Percentiles rank a stretch among this genome's conserved stretches.
Evolutionary conservation across 2,797 vertebrate species (phyloP).

Genomic region (Hemitrygon akajei): DNA sequence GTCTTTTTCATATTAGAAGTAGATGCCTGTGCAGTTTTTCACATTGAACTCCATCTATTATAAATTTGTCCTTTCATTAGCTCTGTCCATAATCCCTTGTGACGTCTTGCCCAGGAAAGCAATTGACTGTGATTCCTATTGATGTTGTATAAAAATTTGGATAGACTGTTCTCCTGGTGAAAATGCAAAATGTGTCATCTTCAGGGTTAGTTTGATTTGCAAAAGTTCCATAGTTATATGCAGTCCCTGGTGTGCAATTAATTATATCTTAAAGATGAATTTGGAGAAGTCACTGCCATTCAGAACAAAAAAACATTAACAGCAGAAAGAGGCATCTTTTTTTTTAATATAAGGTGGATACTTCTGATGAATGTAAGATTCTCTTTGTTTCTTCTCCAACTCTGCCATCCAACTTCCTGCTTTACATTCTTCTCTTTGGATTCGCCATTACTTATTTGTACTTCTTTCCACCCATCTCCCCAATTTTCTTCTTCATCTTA

Average conservation of each 20-base stretch:
- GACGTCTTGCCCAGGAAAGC: neutral
- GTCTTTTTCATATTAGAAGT: neutral
- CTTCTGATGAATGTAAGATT: neutral
- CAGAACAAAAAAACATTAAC: neutral
- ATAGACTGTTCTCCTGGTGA: neutral
- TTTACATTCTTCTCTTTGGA: neutral
- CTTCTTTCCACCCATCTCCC: neutral
- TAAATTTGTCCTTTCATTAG: neutral
- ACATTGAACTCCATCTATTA: neutral
- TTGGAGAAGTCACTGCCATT: neutral
- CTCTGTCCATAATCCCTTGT: neutral
- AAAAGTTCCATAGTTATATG: neutral
- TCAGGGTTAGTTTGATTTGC: too few relatives aligned
- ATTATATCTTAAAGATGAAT: neutral
- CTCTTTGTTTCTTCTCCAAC: too few relatives aligned
- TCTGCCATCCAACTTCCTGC: neutral
- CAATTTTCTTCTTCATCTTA: neutral
- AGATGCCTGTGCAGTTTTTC: neutral
- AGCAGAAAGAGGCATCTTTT: slow-evolving; percentile 6
- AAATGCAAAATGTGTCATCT: too few relatives aligned
- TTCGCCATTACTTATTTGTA: too few relatives aligned
- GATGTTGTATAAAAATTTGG: neutral
- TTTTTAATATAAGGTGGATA: accelerated
- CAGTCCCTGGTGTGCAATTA: neutral
- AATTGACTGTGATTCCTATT: neutral